Evolutionary conservation across 2,797 vertebrate genomes (phyloP).

Genomic region (Arremon aurantiirostris): DNA sequence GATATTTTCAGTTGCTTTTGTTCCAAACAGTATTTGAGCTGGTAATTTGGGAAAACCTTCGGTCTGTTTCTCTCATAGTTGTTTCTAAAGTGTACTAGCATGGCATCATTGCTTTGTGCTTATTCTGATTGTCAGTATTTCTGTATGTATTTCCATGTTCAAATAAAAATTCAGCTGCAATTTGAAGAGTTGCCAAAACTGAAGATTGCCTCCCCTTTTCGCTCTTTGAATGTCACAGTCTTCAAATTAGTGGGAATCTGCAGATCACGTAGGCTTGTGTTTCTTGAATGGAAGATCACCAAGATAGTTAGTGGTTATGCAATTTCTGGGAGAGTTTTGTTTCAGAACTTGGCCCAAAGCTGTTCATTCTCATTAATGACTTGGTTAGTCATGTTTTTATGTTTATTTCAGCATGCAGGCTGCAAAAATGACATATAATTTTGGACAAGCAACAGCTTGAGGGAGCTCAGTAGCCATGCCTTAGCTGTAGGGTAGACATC

Average conservation of each 20-base stretch:
- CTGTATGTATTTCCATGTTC: not conserved
- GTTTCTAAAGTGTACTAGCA: not conserved
- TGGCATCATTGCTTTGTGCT: not conserved
- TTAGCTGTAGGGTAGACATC: not conserved
- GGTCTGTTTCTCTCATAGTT: not conserved
- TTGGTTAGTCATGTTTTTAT: conserved; percentile 22
- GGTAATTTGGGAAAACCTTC: not conserved
- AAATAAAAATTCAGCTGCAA: not conserved
- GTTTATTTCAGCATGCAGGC: conserved; percentile 14
- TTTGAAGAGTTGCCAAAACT: not conserved
- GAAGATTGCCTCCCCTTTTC: not conserved
- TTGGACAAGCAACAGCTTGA: conserved; percentile 38
- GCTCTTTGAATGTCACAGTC: not conserved
- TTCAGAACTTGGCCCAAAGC: conserved; percentile 34
- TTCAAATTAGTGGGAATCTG: not conserved
- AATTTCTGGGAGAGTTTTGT: not conserved
- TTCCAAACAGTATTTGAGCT: not conserved
- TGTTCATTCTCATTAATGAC: not conserved
- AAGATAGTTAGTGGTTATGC: not conserved
- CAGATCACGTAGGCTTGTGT: not conserved
- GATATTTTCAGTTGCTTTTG: not conserved
- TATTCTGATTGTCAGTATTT: not conserved
- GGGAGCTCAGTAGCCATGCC: not conserved
- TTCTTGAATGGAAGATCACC: conserved; percentile 24
- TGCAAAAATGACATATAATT: conserved; percentile 8